These are phyloP conservation scores for Chymomyza amoena DNA, from an alignment of 2,888 invertebrate species.

Conservation along the genomic window DNA sequence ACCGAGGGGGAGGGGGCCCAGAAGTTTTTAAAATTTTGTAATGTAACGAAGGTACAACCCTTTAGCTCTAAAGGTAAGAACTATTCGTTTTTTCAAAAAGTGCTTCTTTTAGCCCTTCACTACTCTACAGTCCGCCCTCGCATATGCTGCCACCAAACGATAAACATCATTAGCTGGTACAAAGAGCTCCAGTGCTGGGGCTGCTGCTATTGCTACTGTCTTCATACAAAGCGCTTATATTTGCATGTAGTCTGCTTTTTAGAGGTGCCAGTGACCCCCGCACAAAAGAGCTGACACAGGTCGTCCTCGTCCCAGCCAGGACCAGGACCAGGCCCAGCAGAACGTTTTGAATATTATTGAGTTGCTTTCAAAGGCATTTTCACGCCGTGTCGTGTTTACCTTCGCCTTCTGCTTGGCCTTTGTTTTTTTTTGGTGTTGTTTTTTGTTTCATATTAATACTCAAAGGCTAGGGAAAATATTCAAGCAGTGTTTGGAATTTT, in stretches of 20 bases:
- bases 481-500: slow-evolving; percentile 10
- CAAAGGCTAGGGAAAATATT: slow-evolving; percentile 51
- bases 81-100: too few species aligned
- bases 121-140: too few species aligned
- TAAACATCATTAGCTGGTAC: slow-evolving; percentile 66
- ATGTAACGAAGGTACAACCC: too few species aligned
- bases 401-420: slow-evolving; percentile 19
- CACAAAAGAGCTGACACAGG: slow-evolving; percentile 5
- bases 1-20: too few species aligned
- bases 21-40: too few species aligned
- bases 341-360: slow-evolving; percentile 56
- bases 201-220: background rate
- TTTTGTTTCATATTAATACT: slow-evolving; percentile 19
- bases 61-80: too few species aligned
- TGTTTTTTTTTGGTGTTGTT: background rate
- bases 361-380: slow-evolving; percentile 65
- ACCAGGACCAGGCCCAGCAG: slow-evolving; percentile 10
- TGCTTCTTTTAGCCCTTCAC: too few species aligned
- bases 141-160: slow-evolving; percentile 45
- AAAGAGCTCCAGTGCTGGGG: slow-evolving; percentile 17
- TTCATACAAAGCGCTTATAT: slow-evolving; percentile 47
- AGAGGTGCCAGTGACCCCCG: slow-evolving; percentile 63
- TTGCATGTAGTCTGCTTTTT: slow-evolving; percentile 65
- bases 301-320: slow-evolving; percentile 13
- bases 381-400: slow-evolving; percentile 49